A percentile compares a stretch with the other conserved stretches of the same genome.
Conservation (phyloP, 1,140 invertebrate species). For the Drosophila insularis region DNA sequence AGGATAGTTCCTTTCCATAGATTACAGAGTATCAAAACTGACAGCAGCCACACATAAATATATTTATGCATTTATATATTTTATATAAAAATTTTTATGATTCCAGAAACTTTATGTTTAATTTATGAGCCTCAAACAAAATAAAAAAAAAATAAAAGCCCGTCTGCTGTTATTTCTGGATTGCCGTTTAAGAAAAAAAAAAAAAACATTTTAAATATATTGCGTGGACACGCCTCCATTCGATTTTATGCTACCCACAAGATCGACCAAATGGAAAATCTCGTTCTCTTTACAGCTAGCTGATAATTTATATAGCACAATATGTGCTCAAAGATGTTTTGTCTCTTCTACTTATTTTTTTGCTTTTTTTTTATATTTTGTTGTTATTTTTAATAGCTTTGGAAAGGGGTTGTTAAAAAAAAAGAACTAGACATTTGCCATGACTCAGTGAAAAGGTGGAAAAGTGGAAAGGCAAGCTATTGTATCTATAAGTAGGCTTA, state of each 20-base stretch:
- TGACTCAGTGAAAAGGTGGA: conserved; percentile 4
- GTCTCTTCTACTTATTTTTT: background rate
- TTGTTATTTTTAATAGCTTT: conserved; percentile 39
- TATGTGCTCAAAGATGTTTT: conserved; percentile 38
- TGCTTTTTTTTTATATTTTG: background rate
- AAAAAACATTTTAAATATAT: conserved; percentile 40
- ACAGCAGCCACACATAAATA: conserved; percentile 3
- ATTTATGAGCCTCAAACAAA: conserved; percentile 54
- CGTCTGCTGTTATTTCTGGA: conserved; percentile 46
- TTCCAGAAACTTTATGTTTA: conserved; percentile 49
- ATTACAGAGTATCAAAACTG: conserved; percentile 6
- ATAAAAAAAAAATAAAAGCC: background rate
- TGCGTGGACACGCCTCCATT: conserved; percentile 54
- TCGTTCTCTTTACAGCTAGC: conserved; percentile 16
- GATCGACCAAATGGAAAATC: conserved; percentile 36
- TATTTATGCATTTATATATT: conserved; percentile 29
- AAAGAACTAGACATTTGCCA: background rate
- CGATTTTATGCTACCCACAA: conserved; percentile 7
- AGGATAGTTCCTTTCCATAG: background rate
- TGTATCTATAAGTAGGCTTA: background rate
- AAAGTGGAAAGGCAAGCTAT: background rate
- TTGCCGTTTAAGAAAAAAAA: conserved; percentile 40
- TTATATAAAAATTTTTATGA: conserved; percentile 47
- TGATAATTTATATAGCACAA: conserved; percentile 71
- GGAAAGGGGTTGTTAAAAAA: conserved; percentile 1